phyloP scores from a whole-genome alignment of 1,140 invertebrate genomes.

The Dendroctonus valens region DNA sequence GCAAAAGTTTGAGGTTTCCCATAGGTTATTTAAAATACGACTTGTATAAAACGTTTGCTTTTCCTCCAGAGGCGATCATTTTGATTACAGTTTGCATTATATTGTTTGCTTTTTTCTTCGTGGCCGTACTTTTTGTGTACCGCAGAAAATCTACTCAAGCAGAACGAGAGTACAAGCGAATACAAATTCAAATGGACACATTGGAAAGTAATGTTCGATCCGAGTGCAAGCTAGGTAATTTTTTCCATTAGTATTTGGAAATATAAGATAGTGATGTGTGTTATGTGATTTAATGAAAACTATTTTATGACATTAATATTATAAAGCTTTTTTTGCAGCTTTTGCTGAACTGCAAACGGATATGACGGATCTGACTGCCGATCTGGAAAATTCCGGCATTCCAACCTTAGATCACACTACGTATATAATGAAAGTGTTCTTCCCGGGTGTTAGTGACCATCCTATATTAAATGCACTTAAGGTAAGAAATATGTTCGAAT shows the following conservation, averaged over 20 bases:
- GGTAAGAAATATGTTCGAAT: constrained; percentile 46
- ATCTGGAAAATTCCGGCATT: constrained; percentile 93
- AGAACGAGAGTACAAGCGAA: constrained; percentile 93
- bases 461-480: constrained; percentile 86
- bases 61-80: constrained; percentile 83
- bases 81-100: constrained; percentile 81
- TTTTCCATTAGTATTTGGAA: background rate
- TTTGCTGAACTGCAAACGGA: constrained; percentile 99
- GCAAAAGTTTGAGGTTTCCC: constrained; percentile 79
- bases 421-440: constrained; percentile 98
- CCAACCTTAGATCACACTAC: constrained; percentile 93
- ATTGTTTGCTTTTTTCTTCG: constrained; percentile 79
- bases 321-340: constrained; percentile 58
- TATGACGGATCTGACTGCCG: constrained; percentile 96
- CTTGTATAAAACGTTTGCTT: constrained; percentile 76
- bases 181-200: constrained; percentile 99
- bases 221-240: constrained; percentile 89
- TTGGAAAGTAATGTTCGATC: constrained; percentile 95
- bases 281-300: no score
- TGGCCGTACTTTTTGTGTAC: constrained; percentile 84
- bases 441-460: constrained; percentile 90
- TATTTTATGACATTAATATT: background rate
- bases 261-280: background rate
- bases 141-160: constrained; percentile 91
- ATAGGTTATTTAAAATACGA: constrained; percentile 90